Conservation (phyloP, 2,888 invertebrate genomes). For the Apodemia duryi region DNA sequence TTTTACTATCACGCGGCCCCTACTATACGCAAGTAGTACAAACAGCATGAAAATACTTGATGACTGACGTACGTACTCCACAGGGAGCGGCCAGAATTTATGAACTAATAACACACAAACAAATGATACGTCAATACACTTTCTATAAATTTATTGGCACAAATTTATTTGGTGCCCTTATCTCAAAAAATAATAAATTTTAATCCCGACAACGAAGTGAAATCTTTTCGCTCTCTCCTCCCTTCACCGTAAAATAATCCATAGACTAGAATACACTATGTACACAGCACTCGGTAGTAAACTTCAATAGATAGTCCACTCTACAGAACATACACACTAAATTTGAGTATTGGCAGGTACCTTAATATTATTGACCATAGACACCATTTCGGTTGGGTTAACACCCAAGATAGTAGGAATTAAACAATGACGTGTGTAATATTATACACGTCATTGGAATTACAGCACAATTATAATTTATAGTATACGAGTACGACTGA, state of each 20-base stretch:
- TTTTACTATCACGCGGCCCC: slow-evolving; percentile 72
- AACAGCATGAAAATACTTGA: slow-evolving; percentile 73
- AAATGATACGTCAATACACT: slow-evolving; percentile 42
- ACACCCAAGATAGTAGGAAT: too few relatives aligned
- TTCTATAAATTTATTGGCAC: slow-evolving; percentile 51
- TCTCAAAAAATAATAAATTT: slow-evolving; percentile 57
- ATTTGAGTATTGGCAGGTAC: too few relatives aligned
- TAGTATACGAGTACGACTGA: too few relatives aligned
- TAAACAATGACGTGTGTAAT: too few relatives aligned
- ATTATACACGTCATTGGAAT: too few relatives aligned
- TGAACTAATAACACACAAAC: slow-evolving; percentile 49
- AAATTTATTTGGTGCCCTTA: slow-evolving; percentile 56
- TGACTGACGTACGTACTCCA: slow-evolving; percentile 71
- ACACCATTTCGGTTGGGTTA: too few relatives aligned
- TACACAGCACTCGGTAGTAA: neutral
- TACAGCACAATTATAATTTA: too few relatives aligned
- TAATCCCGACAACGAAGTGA: slow-evolving; percentile 75
- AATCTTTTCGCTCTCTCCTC: slow-evolving; percentile 58
- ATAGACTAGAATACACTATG: slow-evolving; percentile 49
- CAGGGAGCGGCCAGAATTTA: slow-evolving; percentile 74
- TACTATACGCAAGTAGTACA: slow-evolving; percentile 70
- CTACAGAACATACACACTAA: neutral
- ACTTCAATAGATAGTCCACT: slow-evolving; percentile 4
- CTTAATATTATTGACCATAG: too few relatives aligned
- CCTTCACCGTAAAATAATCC: slow-evolving; percentile 65